Evolutionary conservation across 2,797 vertebrate species (phyloP).

Genomic region (Tarsius wallacei): DNA sequence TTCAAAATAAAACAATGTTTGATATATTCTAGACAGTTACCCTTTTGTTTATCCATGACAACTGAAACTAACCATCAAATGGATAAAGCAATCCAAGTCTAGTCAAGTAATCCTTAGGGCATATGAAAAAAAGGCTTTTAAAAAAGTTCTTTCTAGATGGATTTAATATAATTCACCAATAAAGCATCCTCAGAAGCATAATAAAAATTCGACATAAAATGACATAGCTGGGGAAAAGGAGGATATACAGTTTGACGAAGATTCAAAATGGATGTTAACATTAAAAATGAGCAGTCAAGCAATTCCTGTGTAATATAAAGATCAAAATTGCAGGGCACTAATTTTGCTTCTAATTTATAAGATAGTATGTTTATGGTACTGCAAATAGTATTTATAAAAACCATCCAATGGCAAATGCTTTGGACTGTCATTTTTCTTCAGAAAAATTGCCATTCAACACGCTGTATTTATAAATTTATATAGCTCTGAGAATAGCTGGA

Average conservation of each 20-base stretch:
- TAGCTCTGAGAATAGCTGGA: constrained; percentile 71
- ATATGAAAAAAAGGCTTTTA: constrained; percentile 85
- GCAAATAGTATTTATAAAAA: constrained; percentile 63
- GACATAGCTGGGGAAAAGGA: constrained; percentile 86
- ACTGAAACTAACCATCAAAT: constrained; percentile 91
- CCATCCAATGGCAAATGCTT: constrained; percentile 65
- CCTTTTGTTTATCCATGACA: constrained; percentile 92
- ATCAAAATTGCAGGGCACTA: constrained; percentile 80
- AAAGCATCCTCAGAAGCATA: constrained; percentile 90
- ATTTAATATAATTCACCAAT: constrained; percentile 91
- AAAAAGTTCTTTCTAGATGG: constrained; percentile 90
- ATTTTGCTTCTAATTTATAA: constrained; percentile 81
- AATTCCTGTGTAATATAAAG: constrained; percentile 85
- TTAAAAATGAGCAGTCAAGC: constrained; percentile 88
- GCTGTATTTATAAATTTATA: constrained; percentile 71
- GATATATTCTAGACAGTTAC: constrained; percentile 91
- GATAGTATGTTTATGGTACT: constrained; percentile 68
- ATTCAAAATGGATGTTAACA: constrained; percentile 89
- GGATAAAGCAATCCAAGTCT: constrained; percentile 91
- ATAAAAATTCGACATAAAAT: constrained; percentile 90
- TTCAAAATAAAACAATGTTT: constrained; percentile 91
- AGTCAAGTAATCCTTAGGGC: constrained; percentile 91
- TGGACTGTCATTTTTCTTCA: constrained; percentile 70
- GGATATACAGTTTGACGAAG: constrained; percentile 88
- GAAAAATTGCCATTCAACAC: constrained; percentile 69